These are phyloP conservation scores for Peromyscus leucopus DNA, from an alignment of 2,113 vertebrate species.

Conservation along the genomic window DNA sequence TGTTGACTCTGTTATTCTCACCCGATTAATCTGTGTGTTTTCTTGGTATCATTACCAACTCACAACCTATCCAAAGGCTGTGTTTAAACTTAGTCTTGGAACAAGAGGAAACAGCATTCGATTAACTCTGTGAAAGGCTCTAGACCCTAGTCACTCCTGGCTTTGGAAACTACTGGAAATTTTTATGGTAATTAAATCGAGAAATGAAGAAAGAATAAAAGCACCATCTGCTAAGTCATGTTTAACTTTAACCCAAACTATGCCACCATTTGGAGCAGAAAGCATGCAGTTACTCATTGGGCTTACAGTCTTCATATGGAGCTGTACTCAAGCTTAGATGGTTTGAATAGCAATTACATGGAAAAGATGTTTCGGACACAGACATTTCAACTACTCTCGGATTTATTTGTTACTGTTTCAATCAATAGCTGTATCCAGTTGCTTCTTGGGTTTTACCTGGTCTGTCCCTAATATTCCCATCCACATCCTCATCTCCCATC, in stretches of 20 bases:
- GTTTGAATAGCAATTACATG: neutral
- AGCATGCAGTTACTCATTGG: neutral
- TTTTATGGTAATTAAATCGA: conserved; percentile 59
- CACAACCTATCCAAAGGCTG: conserved; percentile 8
- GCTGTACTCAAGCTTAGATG: neutral
- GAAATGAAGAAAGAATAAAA: conserved; percentile 46
- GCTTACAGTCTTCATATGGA: conserved; percentile 40
- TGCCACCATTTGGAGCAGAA: conserved; percentile 36
- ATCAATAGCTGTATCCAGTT: neutral
- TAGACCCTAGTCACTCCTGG: neutral
- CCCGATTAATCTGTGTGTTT: neutral
- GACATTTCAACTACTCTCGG: neutral
- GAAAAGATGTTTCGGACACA: neutral
- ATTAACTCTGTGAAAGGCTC: conserved; percentile 33
- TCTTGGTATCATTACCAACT: conserved; percentile 29
- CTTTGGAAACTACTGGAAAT: conserved; percentile 60
- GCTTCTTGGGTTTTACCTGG: neutral
- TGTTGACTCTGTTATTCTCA: neutral
- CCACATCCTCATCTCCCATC: neutral
- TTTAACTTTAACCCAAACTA: conserved; percentile 56
- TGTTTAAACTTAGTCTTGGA: conserved; percentile 50
- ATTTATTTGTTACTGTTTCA: neutral
- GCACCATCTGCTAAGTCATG: neutral
- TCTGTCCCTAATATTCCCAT: neutral
- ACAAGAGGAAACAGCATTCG: conserved; percentile 54